Conservation (phyloP, 2,797 vertebrate species). For the Siniperca undulata region DNA sequence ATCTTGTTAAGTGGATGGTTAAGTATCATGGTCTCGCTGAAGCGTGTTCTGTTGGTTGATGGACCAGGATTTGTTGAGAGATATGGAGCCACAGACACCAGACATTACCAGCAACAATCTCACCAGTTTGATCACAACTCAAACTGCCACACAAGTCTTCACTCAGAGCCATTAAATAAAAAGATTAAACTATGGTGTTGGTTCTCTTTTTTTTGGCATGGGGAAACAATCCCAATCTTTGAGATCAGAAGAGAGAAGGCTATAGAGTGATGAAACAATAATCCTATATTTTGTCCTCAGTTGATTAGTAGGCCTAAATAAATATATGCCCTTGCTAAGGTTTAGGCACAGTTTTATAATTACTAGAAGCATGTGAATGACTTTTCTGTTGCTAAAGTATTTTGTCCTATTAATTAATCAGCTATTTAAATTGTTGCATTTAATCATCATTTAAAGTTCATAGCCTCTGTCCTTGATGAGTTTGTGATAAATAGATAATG, state of each 20-base stretch:
- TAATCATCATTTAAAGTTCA: constrained; percentile 23
- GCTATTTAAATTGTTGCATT: constrained; percentile 12
- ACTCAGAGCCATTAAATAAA: constrained; percentile 15
- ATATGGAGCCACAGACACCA: constrained; percentile 47
- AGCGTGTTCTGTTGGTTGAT: constrained; percentile 65
- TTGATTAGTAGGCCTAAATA: constrained; percentile 1
- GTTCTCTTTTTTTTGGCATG: constrained; percentile 4
- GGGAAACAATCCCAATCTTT: background rate
- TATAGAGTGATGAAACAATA: background rate
- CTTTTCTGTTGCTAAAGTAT: background rate
- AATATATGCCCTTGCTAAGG: background rate
- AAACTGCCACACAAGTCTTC: constrained; percentile 17
- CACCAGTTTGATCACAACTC: constrained; percentile 49
- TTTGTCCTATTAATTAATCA: constrained; percentile 1
- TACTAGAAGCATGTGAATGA: background rate
- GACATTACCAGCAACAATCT: constrained; percentile 49
- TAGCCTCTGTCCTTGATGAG: constrained; percentile 18
- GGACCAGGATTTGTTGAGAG: constrained; percentile 51
- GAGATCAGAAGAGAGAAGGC: background rate
- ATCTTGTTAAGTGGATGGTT: constrained; percentile 76
- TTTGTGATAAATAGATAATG: constrained; percentile 36
- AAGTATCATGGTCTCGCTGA: constrained; percentile 63
- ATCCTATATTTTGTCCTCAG: background rate
- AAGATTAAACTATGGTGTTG: background rate
- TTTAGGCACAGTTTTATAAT: constrained; percentile 15